Percentiles rank a stretch among this genome's conserved stretches.
Evolutionary conservation across 2,888 invertebrate genomes (phyloP).

Genomic region (Philaethria dido): DNA sequence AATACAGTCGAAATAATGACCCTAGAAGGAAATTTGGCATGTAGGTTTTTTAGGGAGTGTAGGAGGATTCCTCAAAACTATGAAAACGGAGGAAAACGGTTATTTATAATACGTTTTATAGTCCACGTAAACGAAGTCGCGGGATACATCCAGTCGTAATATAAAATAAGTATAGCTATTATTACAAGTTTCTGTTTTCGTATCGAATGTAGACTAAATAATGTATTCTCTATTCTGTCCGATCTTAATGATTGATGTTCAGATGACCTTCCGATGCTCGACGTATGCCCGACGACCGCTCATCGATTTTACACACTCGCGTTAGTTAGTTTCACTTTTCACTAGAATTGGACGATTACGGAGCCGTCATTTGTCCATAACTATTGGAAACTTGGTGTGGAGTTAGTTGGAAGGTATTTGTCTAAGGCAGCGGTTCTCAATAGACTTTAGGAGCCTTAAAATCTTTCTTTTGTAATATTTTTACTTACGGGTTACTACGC

Average conservation of each 20-base stretch:
- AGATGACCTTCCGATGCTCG: slow-evolving; percentile 60
- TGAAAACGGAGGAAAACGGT: too few species aligned
- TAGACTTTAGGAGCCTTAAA: too few species aligned
- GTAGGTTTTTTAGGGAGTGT: too few species aligned
- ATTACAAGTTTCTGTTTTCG: slow-evolving; percentile 4
- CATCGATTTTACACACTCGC: slow-evolving; percentile 73
- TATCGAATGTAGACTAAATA: slow-evolving; percentile 45
- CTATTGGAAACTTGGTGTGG: slow-evolving; percentile 43
- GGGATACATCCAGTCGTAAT: too few species aligned
- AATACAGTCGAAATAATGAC: too few species aligned
- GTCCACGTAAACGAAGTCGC: too few species aligned
- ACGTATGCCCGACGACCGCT: slow-evolving; percentile 63
- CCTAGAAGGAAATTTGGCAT: too few species aligned
- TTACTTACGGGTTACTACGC: too few species aligned
- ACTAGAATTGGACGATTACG: slow-evolving; percentile 61
- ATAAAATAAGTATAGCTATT: slow-evolving; percentile 8
- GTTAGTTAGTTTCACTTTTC: slow-evolving; percentile 70
- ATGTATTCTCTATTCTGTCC: slow-evolving; percentile 53
- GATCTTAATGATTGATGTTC: slow-evolving; percentile 65
- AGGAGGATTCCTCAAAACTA: too few species aligned
- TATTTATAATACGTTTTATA: too few species aligned
- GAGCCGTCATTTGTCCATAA: slow-evolving; percentile 54
- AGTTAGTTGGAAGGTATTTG: slow-evolving; percentile 62
- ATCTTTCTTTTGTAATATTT: too few species aligned
- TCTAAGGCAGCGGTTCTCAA: too few species aligned